Base-by-base conservation (phyloP, 2,797 vertebrate species). In the Sebastes dallii region DNA sequence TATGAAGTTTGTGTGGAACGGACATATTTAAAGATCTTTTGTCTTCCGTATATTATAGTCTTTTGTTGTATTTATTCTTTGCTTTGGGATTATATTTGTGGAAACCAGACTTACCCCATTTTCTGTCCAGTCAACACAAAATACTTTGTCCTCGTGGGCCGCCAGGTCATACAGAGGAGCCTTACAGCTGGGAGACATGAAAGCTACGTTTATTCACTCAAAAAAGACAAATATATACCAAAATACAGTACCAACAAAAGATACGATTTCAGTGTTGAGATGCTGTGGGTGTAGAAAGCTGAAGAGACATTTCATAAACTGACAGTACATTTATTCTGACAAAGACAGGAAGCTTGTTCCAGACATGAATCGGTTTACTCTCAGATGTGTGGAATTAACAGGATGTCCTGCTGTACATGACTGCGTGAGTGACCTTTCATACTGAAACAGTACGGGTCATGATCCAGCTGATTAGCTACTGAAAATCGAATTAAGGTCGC, bases 81-180 rank as follows among this genome's bases (percentile, higher is more conserved):
- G 4, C n/a, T 58, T 46, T 59, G 27, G 58, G 22, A 16, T 62
- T 52, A 12, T 10, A 60, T 59, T 29, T 27, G 22, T 62, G 29
- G 5, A 55, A 69, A 78, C 24, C 8, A 13, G 25, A 86, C 97
- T 96, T 95, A 99, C 99, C 97, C 97, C 97, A 8, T 92, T 94
- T 88, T 99, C 98, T 86, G 98, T 97, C 98, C 98, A 99, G 90
- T 99, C 97, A 82, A 98, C 97, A 86, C 98, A 98, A 39, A 99
- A 95, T 80, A 99, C 98, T 92, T 98, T 99, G 92, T 99, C 98
- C 94, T 98, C 97, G 0, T 99, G 99, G 81, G 98, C 98, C 8
- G 97, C 97, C 88, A 99, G 82, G 86, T 99, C 98, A 75, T 99
- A 99, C 10, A 99, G 95, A 71, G 99, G 97, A 77, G 98, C 97